Percentiles rank a stretch among this genome's conserved stretches.
These are phyloP conservation scores for Zapus hudsonius DNA, from an alignment of 2,113 vertebrate species.

Conservation along the genomic window DNA sequence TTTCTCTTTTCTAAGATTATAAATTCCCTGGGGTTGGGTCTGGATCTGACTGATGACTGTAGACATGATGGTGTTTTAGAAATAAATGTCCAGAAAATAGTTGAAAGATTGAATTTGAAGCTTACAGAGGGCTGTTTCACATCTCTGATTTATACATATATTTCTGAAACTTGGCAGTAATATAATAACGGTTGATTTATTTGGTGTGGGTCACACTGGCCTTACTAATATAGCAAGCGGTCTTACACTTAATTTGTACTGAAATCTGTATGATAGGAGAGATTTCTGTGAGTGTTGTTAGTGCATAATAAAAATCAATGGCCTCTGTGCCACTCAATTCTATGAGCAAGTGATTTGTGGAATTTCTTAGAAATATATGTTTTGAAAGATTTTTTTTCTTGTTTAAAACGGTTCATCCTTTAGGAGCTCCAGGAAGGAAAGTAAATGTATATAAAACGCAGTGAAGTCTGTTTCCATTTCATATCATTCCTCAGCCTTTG, in stretches of 20 bases:
- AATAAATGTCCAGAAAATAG: neutral
- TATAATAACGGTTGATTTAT: constrained; percentile 36
- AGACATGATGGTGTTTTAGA: neutral
- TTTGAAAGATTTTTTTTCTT: neutral
- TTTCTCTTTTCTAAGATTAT: neutral
- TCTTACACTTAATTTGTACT: neutral
- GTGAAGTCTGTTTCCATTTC: constrained; percentile 46
- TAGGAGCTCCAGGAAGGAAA: constrained; percentile 8
- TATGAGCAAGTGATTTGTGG: constrained; percentile 27
- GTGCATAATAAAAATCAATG: neutral
- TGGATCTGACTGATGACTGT: neutral
- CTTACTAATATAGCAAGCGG: neutral
- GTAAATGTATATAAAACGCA: neutral
- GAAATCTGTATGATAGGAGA: neutral
- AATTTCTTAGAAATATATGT: constrained; percentile 10
- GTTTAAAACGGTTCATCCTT: neutral
- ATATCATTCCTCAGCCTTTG: neutral
- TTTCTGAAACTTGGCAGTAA: neutral
- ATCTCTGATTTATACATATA: neutral
- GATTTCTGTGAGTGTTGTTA: neutral
- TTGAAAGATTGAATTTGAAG: neutral
- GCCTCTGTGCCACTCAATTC: neutral
- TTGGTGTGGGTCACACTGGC: neutral
- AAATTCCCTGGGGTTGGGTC: neutral
- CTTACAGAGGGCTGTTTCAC: neutral